A percentile compares a stretch with the other conserved stretches of the same genome.
Evolutionary conservation across 2,888 invertebrate genomes (phyloP).

Genomic region (Sinopyrophorus schimmeli): DNA sequence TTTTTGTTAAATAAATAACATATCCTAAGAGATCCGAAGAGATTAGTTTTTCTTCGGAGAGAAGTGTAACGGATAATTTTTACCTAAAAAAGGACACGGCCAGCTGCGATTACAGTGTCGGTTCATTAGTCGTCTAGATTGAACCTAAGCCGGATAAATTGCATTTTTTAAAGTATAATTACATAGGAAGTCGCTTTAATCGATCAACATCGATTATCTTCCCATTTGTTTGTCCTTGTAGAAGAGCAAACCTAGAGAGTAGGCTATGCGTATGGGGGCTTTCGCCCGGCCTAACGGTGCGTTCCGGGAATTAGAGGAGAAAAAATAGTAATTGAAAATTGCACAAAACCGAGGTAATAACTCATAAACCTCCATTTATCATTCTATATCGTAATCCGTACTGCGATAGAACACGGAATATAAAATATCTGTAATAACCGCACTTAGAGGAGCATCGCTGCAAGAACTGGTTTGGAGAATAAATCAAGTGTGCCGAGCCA

Average conservation of each 20-base stretch:
- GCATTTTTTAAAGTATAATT: constrained; percentile 28
- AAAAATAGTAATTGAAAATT: constrained; percentile 34
- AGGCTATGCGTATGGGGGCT: neutral
- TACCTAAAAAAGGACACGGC: constrained; percentile 2
- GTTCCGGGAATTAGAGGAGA: constrained; percentile 27
- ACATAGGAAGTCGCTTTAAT: constrained; percentile 29
- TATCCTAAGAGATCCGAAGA: neutral
- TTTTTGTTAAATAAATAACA: neutral
- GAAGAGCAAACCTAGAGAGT: no score
- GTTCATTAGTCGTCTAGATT: constrained; percentile 11
- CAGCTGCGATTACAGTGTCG: constrained; percentile 6
- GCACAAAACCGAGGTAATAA: constrained; percentile 33
- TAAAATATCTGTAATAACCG: constrained; percentile 48
- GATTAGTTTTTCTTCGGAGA: neutral
- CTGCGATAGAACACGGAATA: constrained; percentile 43
- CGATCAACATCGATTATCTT: constrained; percentile 20
- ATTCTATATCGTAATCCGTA: constrained; percentile 42
- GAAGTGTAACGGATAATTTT: constrained; percentile 8
- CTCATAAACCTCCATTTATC: constrained; percentile 26
- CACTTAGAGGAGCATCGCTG: constrained; percentile 41
- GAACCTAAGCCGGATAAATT: constrained; percentile 16
- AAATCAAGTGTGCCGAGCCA: constrained; percentile 49
- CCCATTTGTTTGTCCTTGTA: constrained; percentile 8
- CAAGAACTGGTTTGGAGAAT: constrained; percentile 51
- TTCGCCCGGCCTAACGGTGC: constrained; percentile 20